Conservation (phyloP, 2,888 invertebrate genomes). For the Eupithecia insigniata region DNA sequence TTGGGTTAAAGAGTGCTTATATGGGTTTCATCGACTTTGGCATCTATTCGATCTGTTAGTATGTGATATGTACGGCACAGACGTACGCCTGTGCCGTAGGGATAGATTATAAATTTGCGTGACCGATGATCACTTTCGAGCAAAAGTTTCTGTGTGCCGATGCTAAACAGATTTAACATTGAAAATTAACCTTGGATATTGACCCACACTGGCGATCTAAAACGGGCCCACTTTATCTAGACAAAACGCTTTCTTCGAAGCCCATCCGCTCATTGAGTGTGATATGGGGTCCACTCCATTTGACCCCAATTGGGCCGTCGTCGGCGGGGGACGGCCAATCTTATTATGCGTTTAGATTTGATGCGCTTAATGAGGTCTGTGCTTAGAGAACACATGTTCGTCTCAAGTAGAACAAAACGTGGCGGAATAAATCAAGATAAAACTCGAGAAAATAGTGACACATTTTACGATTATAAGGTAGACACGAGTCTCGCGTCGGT, state of each 20-base stretch:
- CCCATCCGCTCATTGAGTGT: conserved; percentile 28
- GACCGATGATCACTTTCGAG: not conserved
- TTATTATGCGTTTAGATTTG: conserved; percentile 23
- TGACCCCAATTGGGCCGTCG: conserved; percentile 37
- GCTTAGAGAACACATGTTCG: not conserved
- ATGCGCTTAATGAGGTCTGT: not conserved
- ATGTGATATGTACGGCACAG: not conserved
- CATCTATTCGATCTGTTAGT: not conserved
- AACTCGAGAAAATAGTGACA: not conserved
- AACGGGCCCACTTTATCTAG: conserved; percentile 20
- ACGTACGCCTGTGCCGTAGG: not conserved
- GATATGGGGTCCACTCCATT: conserved; percentile 37
- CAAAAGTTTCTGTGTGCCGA: not conserved
- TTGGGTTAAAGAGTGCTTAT: conserved; percentile 10
- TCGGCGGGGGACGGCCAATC: conserved; percentile 17
- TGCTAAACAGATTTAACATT: conserved; percentile 6
- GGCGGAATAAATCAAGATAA: not conserved
- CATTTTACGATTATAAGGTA: not conserved
- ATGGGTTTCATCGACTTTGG: not conserved
- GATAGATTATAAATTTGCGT: not conserved
- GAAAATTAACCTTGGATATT: not conserved
- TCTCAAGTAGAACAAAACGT: not conserved
- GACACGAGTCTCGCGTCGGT: not conserved
- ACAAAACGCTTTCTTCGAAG: conserved; percentile 17
- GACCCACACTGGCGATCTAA: not conserved